Evolutionary conservation across 2,888 invertebrate genomes (phyloP).

Genomic region (Proisotoma minuta): DNA sequence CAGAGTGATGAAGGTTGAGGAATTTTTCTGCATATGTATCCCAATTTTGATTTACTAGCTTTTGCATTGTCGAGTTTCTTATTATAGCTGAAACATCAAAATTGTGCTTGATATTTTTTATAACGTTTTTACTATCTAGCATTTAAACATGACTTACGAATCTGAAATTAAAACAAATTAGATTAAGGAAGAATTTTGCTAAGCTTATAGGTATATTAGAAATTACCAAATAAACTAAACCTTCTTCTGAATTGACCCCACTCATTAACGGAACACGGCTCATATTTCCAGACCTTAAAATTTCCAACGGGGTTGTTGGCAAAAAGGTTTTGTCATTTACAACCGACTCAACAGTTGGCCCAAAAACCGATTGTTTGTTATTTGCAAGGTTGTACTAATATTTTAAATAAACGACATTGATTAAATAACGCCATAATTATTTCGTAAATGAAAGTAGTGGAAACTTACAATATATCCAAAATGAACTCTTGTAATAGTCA

Average conservation of each 20-base stretch:
- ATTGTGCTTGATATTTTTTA: no score
- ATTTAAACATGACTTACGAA: no score
- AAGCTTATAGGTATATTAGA: not conserved
- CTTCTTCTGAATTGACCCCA: conserved; percentile 43
- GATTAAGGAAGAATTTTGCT: not conserved
- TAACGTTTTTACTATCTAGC: no score
- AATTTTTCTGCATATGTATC: conserved; percentile 31
- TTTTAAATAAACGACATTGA: not conserved
- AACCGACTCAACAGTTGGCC: conserved; percentile 35
- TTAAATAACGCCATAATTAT: not conserved
- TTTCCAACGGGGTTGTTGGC: conserved; percentile 25
- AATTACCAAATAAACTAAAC: conserved; percentile 38
- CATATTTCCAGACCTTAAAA: conserved; percentile 31
- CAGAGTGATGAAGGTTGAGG: conserved; percentile 23
- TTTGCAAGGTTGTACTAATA: conserved; percentile 36
- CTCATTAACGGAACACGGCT: conserved; percentile 36
- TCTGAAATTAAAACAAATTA: not conserved
- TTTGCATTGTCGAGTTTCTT: conserved; percentile 26
- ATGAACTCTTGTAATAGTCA: conserved; percentile 31
- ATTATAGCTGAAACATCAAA: conserved; percentile 19
- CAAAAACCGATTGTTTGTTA: conserved; percentile 35
- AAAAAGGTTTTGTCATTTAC: conserved; percentile 32
- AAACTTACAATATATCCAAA: conserved; percentile 23
- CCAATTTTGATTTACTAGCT: conserved; percentile 26
- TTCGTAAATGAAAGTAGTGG: no score